These are phyloP conservation scores for Dipus sagitta DNA, from an alignment of 2,797 vertebrate genomes.

Conservation along the genomic window DNA sequence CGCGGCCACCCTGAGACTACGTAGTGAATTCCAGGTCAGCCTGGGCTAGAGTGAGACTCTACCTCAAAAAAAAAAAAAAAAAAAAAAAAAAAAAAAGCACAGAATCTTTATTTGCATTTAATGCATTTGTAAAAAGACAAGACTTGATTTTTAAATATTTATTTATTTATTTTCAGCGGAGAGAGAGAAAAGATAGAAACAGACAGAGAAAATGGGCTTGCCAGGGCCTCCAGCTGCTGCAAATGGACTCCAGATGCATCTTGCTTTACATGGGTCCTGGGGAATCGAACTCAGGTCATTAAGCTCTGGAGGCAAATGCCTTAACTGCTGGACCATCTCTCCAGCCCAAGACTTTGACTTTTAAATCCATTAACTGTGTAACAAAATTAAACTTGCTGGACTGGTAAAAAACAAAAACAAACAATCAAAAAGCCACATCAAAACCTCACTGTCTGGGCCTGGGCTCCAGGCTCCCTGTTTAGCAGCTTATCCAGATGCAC, in stretches of 20 bases:
- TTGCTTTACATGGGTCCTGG: too few species aligned
- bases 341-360: neutral
- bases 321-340: too few species aligned
- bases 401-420: neutral
- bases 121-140: neutral
- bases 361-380: neutral
- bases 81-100: neutral
- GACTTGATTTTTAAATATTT: neutral
- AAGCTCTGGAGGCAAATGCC: too few species aligned
- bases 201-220: too few species aligned
- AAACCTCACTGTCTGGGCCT: neutral
- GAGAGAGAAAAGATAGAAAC: too few species aligned
- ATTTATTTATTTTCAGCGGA: too few species aligned
- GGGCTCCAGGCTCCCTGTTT: neutral
- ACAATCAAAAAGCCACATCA: neutral
- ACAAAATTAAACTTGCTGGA: slow-evolving; percentile 24
- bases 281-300: too few species aligned
- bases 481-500: slow-evolving; percentile 3
- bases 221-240: too few species aligned
- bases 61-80: neutral
- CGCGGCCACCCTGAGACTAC: too few species aligned
- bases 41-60: too few species aligned
- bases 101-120: neutral
- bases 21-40: too few species aligned
- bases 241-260: too few species aligned